A percentile compares a stretch with the other conserved stretches of the same genome.
Evolutionary conservation across 92 coral and sea anemone genomes (phyloP).

Genomic region (Zoanthus sociatus): DNA sequence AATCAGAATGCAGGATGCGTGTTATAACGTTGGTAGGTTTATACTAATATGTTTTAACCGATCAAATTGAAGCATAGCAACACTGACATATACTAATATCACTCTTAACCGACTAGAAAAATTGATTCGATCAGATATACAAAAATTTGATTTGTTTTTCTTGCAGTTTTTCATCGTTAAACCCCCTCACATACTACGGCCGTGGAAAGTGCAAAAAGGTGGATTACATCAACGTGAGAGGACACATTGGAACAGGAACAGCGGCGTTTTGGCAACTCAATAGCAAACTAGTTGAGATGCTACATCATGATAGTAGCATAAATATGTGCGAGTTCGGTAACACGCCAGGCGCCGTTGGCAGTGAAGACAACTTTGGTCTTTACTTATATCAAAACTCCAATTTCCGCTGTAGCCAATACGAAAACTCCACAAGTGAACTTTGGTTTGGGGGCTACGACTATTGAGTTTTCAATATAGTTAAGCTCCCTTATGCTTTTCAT

Average conservation of each 20-base stretch:
- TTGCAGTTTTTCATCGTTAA: neutral
- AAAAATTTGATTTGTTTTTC: neutral
- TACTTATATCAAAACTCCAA: neutral
- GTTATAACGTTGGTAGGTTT: too few species aligned
- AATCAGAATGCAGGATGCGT: too few species aligned
- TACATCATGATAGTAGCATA: neutral
- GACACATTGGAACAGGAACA: neutral
- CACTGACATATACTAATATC: too few species aligned
- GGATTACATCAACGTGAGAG: neutral
- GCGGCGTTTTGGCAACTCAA: neutral
- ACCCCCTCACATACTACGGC: neutral
- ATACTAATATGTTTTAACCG: too few species aligned
- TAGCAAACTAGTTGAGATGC: neutral
- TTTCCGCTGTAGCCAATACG: neutral
- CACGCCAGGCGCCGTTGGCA: neutral
- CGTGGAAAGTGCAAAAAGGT: neutral
- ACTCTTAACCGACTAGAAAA: too few species aligned
- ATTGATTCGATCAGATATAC: too few species aligned
- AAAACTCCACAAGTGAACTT: neutral
- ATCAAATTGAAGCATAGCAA: too few species aligned
- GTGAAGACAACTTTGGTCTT: constrained; percentile 16
- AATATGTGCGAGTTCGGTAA: neutral
- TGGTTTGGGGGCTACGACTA: neutral
- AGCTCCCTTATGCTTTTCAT: too few species aligned
- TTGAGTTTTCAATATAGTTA: too few species aligned